These are phyloP conservation scores for Cyrtonyx montezumae DNA, from an alignment of 2,113 vertebrate species.

Conservation along the genomic window DNA sequence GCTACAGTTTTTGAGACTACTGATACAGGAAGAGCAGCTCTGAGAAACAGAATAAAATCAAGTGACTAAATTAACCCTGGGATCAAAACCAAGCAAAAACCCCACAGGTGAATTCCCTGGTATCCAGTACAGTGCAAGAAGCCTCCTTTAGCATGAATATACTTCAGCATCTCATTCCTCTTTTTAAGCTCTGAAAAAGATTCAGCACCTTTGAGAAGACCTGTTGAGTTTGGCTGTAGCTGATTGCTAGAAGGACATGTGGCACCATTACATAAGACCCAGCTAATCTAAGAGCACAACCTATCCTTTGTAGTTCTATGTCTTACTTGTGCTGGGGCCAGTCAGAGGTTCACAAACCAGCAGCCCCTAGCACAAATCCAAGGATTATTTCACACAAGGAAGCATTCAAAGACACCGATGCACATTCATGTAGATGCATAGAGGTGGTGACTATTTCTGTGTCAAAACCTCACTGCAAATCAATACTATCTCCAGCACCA, in stretches of 20 bases:
- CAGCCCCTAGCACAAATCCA: too few species aligned
- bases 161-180: background rate
- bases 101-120: background rate
- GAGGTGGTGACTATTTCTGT: too few species aligned
- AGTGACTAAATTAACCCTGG: background rate
- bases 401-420: too few species aligned
- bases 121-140: fast-evolving
- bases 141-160: background rate
- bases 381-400: too few species aligned
- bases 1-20: too few species aligned
- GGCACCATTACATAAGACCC: background rate
- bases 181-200: background rate
- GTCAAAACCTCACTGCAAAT: too few species aligned
- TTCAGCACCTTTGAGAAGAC: background rate
- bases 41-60: background rate
- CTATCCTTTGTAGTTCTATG: background rate
- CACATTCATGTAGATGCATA: too few species aligned
- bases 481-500: too few species aligned
- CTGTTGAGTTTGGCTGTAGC: background rate
- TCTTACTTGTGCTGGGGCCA: too few species aligned
- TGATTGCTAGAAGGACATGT: background rate
- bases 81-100: background rate
- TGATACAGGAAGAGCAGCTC: background rate
- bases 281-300: background rate
- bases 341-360: too few species aligned